Base-by-base conservation (phyloP, 2,113 vertebrate genomes). In the Grammomys surdaster region DNA sequence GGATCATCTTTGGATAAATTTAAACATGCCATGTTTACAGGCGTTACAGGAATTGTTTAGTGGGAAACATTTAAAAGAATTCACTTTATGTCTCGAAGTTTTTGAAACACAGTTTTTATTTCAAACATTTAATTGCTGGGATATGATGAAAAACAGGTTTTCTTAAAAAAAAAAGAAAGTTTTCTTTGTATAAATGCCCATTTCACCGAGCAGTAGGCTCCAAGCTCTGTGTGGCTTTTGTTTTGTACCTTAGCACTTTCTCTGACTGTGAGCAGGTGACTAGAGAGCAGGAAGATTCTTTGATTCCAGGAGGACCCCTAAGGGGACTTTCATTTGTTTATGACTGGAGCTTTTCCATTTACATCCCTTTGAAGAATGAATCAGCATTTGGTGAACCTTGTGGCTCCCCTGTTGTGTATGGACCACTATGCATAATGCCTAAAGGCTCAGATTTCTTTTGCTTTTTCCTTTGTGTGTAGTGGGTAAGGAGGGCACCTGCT, bases 301-400 rank as follows among this genome's bases (percentile, higher is more conserved):
- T 93, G 78, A 95, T 87, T 90, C 36, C 46, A 89, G 43, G 91
- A 94, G 77, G 19, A 90, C 73, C 88, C 91, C 89, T 93, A 31
- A 51, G 67, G n/a, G 7, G 20, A 43, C 43, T 91, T 96, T 94
- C 67, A 86, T 80, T 96, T 94, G 90, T 48, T 91, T 73, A 89
- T 92, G 70, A 40, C 56, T 90, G 58, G 19, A 20, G n/a, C 43
- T 89, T 91, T 91, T 89, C 96, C 78, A 95, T 96, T 97, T 96
- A 54, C 69, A 88, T 96, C 26, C 5, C 91, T 96, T 93, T 24
- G 22, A 63, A 94, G 89, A 93, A 89, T 40, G 85, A 94, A 80
- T 40, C 11, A 89, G 33, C 63, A 33, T 97, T 87, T 94, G 82
- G 22, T 70, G 72, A 93, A 81, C 28, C 14, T 93, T 93, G 3